Conservation (phyloP, 2,797 vertebrate genomes). For the Uromys caudimaculatus region DNA sequence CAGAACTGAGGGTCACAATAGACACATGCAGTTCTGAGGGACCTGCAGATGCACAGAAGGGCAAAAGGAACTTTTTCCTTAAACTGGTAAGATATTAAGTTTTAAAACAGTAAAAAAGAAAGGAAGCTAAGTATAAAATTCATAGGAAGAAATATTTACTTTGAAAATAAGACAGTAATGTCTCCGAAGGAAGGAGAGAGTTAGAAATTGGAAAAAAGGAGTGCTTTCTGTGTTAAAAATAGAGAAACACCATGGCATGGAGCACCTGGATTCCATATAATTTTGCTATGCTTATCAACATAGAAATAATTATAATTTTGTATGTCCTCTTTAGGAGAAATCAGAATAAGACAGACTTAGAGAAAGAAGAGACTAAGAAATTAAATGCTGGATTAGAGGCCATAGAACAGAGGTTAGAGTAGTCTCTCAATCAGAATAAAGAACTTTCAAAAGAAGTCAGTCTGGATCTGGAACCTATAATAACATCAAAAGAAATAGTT, state of each 20-base stretch:
- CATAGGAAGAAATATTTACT: not conserved
- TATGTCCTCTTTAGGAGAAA: not conserved
- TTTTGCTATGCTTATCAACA: not conserved
- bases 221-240: not conserved
- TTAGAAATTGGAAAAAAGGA: not conserved
- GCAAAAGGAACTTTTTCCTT: not conserved
- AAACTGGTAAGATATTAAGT: not conserved
- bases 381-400: not conserved
- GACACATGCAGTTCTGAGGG: not conserved
- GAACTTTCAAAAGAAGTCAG: no score
- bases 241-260: not conserved
- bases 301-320: not conserved
- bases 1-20: not conserved
- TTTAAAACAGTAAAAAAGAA: not conserved
- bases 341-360: not conserved
- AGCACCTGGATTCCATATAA: not conserved
- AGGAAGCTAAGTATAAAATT: not conserved
- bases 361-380: not conserved
- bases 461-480: no score
- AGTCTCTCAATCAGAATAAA: no score
- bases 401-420: not conserved
- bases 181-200: not conserved
- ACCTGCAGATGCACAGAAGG: not conserved
- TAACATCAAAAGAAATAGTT: no score
- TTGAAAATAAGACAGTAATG: not conserved